A percentile compares a stretch with the other conserved stretches of the same genome.
Conservation (phyloP, 2,113 vertebrate species). For the Nannospalax galili region DNA sequence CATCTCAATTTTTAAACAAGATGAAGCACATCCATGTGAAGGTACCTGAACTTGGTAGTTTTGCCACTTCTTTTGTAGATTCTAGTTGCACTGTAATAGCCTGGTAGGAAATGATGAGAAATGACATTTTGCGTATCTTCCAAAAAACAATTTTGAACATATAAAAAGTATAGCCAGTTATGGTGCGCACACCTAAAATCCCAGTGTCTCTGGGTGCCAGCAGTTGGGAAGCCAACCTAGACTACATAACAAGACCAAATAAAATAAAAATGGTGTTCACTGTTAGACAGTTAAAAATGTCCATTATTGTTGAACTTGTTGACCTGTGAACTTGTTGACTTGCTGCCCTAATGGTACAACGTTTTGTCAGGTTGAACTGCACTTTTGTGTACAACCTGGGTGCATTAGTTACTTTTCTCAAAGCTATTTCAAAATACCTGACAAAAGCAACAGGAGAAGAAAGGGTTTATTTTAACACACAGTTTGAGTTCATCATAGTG, state of each 20-base stretch:
- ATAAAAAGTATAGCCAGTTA: neutral
- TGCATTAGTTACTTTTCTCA: neutral
- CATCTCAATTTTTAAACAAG: no score
- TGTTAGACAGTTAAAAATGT: slow-evolving; percentile 23
- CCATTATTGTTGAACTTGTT: neutral
- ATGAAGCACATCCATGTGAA: neutral
- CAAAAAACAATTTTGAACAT: neutral
- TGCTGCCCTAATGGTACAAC: neutral
- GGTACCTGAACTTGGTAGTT: neutral
- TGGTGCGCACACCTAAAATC: neutral
- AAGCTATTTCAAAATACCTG: neutral
- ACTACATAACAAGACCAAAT: neutral
- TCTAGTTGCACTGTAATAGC: neutral
- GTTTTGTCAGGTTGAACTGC: neutral
- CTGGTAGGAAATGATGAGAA: neutral
- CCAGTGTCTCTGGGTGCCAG: neutral
- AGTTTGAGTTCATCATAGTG: neutral
- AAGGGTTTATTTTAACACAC: neutral
- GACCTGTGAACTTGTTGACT: neutral
- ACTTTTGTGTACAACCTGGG: neutral
- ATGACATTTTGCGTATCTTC: slow-evolving; percentile 1
- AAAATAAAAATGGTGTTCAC: neutral
- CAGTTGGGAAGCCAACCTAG: neutral
- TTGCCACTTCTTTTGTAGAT: neutral
- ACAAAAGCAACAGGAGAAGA: neutral